Percentiles rank a stretch among this genome's conserved stretches.
phyloP scores from a whole-genome alignment of 1,140 invertebrate genomes.

The Micrasema longulum region DNA sequence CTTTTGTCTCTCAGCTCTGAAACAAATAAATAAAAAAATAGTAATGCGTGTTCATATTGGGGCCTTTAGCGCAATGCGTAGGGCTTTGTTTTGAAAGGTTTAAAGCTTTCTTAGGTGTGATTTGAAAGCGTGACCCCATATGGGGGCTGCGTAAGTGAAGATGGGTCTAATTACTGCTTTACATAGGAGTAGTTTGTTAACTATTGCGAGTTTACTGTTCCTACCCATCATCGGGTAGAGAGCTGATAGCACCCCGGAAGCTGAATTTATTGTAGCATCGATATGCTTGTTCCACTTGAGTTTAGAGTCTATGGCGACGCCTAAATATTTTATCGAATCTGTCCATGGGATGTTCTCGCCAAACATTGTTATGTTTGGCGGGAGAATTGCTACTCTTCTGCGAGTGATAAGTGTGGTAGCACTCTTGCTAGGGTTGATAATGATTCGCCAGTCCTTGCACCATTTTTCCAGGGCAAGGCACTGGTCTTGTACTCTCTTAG shows the following conservation, averaged over 20 bases:
- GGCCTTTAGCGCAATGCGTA: too few relatives aligned
- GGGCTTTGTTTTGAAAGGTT: too few relatives aligned
- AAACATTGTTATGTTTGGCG: neutral
- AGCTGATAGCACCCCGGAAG: neutral
- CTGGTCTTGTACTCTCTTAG: too few relatives aligned
- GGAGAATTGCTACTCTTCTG: neutral
- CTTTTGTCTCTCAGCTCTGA: too few relatives aligned
- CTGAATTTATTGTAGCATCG: neutral
- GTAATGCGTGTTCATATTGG: too few relatives aligned
- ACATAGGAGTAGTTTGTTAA: neutral
- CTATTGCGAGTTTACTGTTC: neutral
- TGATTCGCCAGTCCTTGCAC: neutral
- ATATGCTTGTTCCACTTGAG: neutral
- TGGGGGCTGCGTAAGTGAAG: too few relatives aligned
- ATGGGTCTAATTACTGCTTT: neutral
- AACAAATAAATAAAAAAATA: too few relatives aligned
- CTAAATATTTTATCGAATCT: neutral
- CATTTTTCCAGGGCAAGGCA: neutral
- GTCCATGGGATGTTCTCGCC: neutral
- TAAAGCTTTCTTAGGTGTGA: too few relatives aligned
- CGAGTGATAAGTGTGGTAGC: neutral
- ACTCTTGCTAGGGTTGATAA: neutral
- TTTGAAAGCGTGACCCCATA: too few relatives aligned
- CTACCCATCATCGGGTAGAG: neutral
- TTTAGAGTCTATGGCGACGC: neutral